A percentile compares a stretch with the other conserved stretches of the same genome.
phyloP scores from a whole-genome alignment of 2,797 vertebrate genomes.

The Smutsia temminckii region DNA sequence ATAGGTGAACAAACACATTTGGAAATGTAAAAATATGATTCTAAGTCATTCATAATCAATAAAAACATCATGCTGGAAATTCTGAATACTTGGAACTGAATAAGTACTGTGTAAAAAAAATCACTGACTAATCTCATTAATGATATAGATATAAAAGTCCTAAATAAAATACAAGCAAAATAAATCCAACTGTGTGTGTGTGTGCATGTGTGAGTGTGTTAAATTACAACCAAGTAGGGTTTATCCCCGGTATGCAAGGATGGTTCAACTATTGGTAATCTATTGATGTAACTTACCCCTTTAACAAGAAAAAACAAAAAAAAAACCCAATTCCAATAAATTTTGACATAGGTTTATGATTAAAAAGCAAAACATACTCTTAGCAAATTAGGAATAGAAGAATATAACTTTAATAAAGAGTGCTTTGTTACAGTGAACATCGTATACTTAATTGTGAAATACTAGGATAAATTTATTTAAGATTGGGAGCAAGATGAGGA shows the following conservation, averaged over 20 bases:
- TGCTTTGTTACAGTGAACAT: neutral
- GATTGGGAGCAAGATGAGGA: neutral
- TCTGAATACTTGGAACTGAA: neutral
- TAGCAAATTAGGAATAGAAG: neutral
- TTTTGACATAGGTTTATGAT: neutral
- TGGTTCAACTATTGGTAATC: neutral
- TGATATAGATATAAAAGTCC: neutral
- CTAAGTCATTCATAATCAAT: neutral
- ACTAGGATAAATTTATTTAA: neutral
- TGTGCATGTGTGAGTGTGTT: neutral
- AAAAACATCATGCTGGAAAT: neutral
- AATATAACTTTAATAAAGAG: neutral
- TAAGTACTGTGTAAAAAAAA: neutral
- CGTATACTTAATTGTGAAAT: neutral
- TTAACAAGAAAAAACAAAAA: neutral
- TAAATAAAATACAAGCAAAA: neutral
- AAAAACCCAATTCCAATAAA: neutral
- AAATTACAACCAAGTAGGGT: neutral
- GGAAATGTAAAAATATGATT: neutral
- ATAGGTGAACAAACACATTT: neutral
- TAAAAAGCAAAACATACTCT: constrained; percentile 2
- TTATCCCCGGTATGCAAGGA: neutral
- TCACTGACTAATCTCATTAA: neutral
- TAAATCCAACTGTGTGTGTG: neutral
- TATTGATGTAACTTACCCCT: neutral